Conservation (phyloP, 1,140 invertebrate genomes). For the Drosophila parabipectinata region DNA sequence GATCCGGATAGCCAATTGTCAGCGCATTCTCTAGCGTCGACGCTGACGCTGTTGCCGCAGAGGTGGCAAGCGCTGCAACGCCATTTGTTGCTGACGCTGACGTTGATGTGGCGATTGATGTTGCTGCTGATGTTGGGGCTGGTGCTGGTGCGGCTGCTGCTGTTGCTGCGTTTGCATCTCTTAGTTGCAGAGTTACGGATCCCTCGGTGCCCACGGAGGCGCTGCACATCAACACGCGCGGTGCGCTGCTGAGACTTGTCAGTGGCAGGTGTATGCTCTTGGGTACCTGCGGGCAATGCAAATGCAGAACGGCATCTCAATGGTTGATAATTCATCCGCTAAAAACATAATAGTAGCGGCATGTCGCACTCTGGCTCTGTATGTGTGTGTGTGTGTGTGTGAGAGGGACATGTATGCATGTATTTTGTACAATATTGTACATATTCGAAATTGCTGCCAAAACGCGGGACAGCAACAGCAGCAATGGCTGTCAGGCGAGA, state of each 20-base stretch:
- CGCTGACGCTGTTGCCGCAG: slow-evolving; percentile 39
- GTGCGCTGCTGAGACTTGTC: slow-evolving; percentile 85
- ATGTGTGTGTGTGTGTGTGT: neutral
- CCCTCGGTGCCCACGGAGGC: slow-evolving; percentile 86
- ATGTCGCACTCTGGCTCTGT: neutral
- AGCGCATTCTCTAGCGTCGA: slow-evolving; percentile 84
- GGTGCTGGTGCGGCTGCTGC: slow-evolving; percentile 5
- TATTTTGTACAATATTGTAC: slow-evolving; percentile 2
- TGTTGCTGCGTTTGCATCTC: slow-evolving; percentile 76
- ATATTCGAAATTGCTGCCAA: slow-evolving; percentile 53
- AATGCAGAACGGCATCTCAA: slow-evolving; percentile 50
- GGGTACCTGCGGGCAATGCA: slow-evolving; percentile 63
- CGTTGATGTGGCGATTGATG: slow-evolving; percentile 33
- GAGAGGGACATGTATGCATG: neutral
- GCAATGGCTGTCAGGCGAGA: slow-evolving; percentile 55
- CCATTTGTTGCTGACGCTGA: slow-evolving; percentile 58
- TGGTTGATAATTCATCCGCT: slow-evolving; percentile 42
- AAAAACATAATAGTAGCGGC: slow-evolving; percentile 5
- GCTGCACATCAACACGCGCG: slow-evolving; percentile 87
- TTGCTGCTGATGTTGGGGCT: slow-evolving; percentile 1
- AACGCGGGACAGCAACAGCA: slow-evolving; percentile 23
- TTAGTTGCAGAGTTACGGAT: slow-evolving; percentile 85
- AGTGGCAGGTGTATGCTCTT: slow-evolving; percentile 85
- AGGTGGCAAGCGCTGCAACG: slow-evolving; percentile 41
- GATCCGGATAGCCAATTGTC: slow-evolving; percentile 86